A percentile compares a stretch with the other conserved stretches of the same genome.
phyloP scores from a whole-genome alignment of 2,888 invertebrate genomes.

The Mythimna vitellina region DNA sequence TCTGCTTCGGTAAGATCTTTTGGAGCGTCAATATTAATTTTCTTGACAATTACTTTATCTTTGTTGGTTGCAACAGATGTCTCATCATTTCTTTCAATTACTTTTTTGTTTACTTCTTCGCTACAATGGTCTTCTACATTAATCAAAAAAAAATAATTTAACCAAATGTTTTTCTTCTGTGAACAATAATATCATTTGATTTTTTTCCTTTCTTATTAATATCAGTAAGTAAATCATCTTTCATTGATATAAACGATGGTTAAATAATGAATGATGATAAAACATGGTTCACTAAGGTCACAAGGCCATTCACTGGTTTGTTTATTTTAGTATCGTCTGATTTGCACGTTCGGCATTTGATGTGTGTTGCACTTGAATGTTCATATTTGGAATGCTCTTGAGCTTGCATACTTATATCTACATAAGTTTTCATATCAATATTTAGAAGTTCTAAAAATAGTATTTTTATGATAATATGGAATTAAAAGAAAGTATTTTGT shows the following conservation, averaged over 20 bases:
- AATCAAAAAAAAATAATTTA: background rate
- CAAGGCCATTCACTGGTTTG: constrained; percentile 46
- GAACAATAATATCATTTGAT: background rate
- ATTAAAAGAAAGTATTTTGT: background rate
- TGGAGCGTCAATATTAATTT: background rate
- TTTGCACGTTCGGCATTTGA: constrained; percentile 54
- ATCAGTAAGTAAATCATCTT: background rate
- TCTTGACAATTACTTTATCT: background rate
- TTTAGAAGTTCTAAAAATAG: constrained; percentile 1
- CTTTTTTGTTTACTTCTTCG: background rate
- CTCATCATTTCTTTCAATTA: background rate
- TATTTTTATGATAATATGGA: constrained; percentile 4
- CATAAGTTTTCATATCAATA: constrained; percentile 14
- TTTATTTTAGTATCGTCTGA: constrained; percentile 51
- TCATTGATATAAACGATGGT: constrained; percentile 11
- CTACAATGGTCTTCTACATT: background rate
- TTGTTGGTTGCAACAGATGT: background rate
- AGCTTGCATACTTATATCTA: constrained; percentile 33
- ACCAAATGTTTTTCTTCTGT: background rate
- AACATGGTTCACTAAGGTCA: constrained; percentile 38
- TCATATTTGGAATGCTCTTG: constrained; percentile 57
- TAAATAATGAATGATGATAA: constrained; percentile 13
- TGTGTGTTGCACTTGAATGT: constrained; percentile 55
- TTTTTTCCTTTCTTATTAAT: background rate
- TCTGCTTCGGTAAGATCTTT: background rate